A percentile compares a stretch with the other conserved stretches of the same genome.
These are phyloP conservation scores for Tetragnatha versicolor DNA, from an alignment of 1,140 invertebrate species.

Conservation along the genomic window DNA sequence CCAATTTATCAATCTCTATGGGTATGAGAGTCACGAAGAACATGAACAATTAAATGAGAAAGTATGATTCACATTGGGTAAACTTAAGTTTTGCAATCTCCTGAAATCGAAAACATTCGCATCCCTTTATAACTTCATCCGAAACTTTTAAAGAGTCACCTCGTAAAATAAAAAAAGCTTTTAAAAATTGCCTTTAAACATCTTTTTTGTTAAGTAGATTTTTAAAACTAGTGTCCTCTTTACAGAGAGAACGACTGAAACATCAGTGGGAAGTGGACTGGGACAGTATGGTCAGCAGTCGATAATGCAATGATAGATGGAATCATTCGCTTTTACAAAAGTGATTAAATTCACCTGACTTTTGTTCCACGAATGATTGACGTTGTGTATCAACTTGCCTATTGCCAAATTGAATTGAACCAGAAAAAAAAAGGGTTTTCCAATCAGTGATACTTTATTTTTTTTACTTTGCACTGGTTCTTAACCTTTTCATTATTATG, in stretches of 20 bases:
- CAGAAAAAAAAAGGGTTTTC: too few species aligned
- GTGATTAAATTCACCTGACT: too few species aligned
- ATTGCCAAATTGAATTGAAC: too few species aligned
- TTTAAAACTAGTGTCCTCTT: not conserved
- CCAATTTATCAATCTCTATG: too few species aligned
- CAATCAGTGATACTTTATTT: too few species aligned
- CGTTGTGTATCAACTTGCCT: not conserved
- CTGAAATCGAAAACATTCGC: not conserved
- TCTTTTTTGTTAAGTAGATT: not conserved
- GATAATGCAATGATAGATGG: constrained; percentile 10
- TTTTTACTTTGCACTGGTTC: too few species aligned
- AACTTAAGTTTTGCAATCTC: not conserved
- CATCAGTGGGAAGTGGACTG: constrained; percentile 45
- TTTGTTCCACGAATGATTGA: too few species aligned
- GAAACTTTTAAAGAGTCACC: constrained; percentile 5
- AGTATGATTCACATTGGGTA: not conserved
- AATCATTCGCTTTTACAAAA: too few species aligned
- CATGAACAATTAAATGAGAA: not conserved
- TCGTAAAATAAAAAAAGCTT: not conserved
- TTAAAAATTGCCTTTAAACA: not conserved
- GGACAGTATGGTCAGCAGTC: constrained; percentile 34
- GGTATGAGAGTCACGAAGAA: too few species aligned
- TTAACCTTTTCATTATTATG: too few species aligned
- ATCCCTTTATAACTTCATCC: not conserved
- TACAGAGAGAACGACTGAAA: constrained; percentile 37